These are phyloP conservation scores for Sinocyclocheilus anophthalmus DNA, from an alignment of 2,113 vertebrate genomes.

Conservation along the genomic window DNA sequence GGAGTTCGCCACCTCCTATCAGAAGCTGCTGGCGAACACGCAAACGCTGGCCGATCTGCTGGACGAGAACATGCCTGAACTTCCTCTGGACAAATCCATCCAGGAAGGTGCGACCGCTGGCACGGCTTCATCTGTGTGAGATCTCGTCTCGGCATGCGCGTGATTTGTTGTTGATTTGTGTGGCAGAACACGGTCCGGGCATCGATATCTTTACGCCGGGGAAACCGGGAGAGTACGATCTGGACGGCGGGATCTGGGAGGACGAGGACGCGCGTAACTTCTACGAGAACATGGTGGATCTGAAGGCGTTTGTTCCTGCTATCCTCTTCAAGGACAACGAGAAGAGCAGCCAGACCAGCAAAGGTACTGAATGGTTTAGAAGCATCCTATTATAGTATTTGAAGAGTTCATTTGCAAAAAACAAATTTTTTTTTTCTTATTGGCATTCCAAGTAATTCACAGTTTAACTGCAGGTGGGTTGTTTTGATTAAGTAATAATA, in stretches of 20 bases:
- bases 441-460: too few relatives aligned
- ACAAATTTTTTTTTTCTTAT: too few relatives aligned
- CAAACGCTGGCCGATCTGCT: conserved; percentile 96
- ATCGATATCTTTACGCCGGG: conserved; percentile 99
- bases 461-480: too few relatives aligned
- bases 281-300: conserved; percentile 96
- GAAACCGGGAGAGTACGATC: conserved; percentile 94
- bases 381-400: background rate
- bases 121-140: background rate
- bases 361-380: conserved; percentile 74
- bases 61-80: conserved; percentile 98
- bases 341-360: conserved; percentile 83
- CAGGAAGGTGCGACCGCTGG: conserved; percentile 83
- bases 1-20: conserved; percentile 96
- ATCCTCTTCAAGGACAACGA: conserved; percentile 99
- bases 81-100: conserved; percentile 93
- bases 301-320: conserved; percentile 97
- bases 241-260: conserved; percentile 98
- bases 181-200: conserved; percentile 92
- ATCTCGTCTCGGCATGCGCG: background rate
- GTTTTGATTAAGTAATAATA: too few relatives aligned
- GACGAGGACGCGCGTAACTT: conserved; percentile 98
- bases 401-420: too few relatives aligned
- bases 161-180: background rate
- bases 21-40: conserved; percentile 96